Evolutionary conservation across 2,888 invertebrate species (phyloP), one percentile per base, ranked within the genome.

Genomic region (Hydrotaea cyrtoneurina): DNA sequence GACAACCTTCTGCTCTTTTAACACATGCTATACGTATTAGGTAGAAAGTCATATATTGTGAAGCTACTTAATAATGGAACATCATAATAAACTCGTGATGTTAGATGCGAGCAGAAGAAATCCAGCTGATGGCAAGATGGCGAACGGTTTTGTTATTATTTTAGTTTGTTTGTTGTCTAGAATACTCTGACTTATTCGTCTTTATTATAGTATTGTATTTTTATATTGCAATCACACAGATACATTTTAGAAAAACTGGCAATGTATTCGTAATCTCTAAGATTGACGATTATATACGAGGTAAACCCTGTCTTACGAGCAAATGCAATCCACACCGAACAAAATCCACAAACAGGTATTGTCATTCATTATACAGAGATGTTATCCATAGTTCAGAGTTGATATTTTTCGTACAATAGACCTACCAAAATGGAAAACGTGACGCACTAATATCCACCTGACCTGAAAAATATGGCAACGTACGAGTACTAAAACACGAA

Each of bases 41-140:
- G 78, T 71, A 78, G 36, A 71, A 69, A 78, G 39, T 26, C 19
- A 31, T 46, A n/a, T 10, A 17, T 31, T 4, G 8, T 23, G 13
- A 46, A 59, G 15, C 13, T 71, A 59, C 7, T 31, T 17, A 26
- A 59, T 15, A 39, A 76, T 43, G n/a, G 4, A 57, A 43, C 17
- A 26, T 21, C 57, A 10, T 23, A 59, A 73, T 10, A 57, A n/a
- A 55, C 76, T 64, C 50, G 64, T 64, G 64, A 79, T 79, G 36
- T 46, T 72, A 21, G 39, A 13, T 50, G 57, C 23, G 57, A 39
- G 55, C 39, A 74, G 15, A 53, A 36, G 17, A 43, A 62, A 64
- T 39, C 23, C 50, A 72, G 26, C 59, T 64, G 75, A 59, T 39
- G n/a, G 80, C 69, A 59, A 74, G 31, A 75, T 80, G 46, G 50